These are phyloP conservation scores for Eremophila alpestris DNA, from an alignment of 2,797 vertebrate species.

Conservation along the genomic window DNA sequence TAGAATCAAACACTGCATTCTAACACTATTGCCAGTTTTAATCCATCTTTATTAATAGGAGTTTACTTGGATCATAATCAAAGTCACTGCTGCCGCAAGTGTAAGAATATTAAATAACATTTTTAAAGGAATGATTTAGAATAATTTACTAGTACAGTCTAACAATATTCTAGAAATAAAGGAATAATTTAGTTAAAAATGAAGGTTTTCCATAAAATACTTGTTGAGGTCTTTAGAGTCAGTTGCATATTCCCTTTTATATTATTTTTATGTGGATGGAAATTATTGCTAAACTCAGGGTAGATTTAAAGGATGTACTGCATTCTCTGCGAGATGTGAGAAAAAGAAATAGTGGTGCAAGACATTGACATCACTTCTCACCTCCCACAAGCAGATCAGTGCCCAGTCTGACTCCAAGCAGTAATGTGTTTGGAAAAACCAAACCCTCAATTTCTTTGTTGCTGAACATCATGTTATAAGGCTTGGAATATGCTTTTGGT, in stretches of 20 bases:
- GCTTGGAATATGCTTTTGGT: neutral
- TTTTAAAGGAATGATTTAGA: neutral
- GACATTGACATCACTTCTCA: neutral
- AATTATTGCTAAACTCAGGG: neutral
- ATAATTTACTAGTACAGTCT: neutral
- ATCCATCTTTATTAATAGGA: neutral
- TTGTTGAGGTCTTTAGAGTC: neutral
- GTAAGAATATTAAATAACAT: neutral
- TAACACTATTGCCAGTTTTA: neutral
- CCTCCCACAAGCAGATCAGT: neutral
- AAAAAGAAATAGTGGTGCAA: neutral
- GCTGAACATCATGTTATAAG: neutral
- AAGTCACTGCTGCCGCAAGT: neutral
- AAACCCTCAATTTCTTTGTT: neutral
- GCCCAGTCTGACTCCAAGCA: neutral
- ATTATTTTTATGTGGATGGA: neutral
- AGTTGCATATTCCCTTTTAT: neutral
- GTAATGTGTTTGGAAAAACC: neutral
- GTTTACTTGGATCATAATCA: neutral
- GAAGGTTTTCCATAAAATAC: neutral
- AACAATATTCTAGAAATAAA: neutral
- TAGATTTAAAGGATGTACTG: neutral
- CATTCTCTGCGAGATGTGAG: neutral
- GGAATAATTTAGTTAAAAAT: neutral
- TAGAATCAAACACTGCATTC: neutral